Base-by-base conservation (phyloP, 1,140 invertebrate species). In the Xylocopa sonorina region DNA sequence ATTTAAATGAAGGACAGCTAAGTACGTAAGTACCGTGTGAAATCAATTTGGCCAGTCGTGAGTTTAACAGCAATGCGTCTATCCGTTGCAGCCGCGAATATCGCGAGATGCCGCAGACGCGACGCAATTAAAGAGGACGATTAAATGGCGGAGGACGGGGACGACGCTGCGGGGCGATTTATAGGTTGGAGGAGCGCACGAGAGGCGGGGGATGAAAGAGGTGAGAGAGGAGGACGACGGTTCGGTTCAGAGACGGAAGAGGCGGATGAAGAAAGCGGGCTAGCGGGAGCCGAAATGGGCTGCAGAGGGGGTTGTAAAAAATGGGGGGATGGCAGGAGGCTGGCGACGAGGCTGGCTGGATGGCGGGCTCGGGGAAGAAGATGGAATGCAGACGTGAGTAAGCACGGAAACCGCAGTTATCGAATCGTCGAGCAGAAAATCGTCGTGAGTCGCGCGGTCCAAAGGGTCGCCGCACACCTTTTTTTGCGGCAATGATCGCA, bases 401-500 rank as follows among this genome's bases (percentile, higher is more conserved):
- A 83, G 84, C 41, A 78, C 18, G 67, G 79, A 69, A 66, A 63
- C 50, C 43, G 67, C 63, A 67, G 81, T 79, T 78, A 72, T 82
- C 73, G 81, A 69, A 80, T 78, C 84, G 81, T 27, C 85, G 85
- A 83, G 81, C 78, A 85, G 81, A 87, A 85, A 88, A 85, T 85
- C 67, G 75, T 73, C 55, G 29, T 12, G 63, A 43, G 66, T 73
- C 46, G 55, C 78, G 64, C 80, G 68, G 68, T 24, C 82, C 74
- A 82, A 88, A 82, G 82, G 74, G 57, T 66, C 63, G 80, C 84
- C 79, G 84, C 85, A 88, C 87, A 88, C 88, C 87, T 88, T 88
- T 90, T 87, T 91, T 89, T 89, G 84, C 77, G 32, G 55, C 83
- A 89, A 89, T 88, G 88, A 91, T 88, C 78, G 89, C 88, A 89